Evolutionary conservation across 2,797 vertebrate genomes (phyloP), one percentile per base, ranked within the genome.

Genomic region (Amblyopsis hoosieri): DNA sequence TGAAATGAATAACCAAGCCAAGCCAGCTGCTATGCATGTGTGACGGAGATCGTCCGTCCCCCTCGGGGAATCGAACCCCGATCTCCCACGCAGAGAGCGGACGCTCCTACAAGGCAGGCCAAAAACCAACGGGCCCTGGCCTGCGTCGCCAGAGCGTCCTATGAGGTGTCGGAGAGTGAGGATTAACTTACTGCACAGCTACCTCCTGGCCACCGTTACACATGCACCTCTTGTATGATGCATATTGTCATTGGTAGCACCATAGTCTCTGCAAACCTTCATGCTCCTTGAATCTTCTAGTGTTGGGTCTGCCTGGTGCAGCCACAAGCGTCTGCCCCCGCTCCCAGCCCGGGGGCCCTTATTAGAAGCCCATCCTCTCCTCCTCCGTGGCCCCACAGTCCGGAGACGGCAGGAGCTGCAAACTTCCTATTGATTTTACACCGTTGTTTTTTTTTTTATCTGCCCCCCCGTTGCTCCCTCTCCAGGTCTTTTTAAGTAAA

Each of bases 341-440:
- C 74, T 58, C 63, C 71, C 33, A 42, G 83, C 80, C 79, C 80
- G 69, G 70, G 23, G 60, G 49, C 73, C 64, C 75, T 82, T 74
- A 82, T 89, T 84, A 78, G 62, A 54, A 69, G 58, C 53, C 0
- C 0, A 14, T 59, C 52, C 42, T 52, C 47, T 12, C 46, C 75
- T 84, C 76, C 71, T 62, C 57, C 49, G 37, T 42, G 70, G 65
- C 70, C 23, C 17, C 53, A 66, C 72, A 70, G 72, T 72, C 69
- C 72, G 75, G 74, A 83, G 82, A 73, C 85, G 86, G 78, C 75
- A 83, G 67, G 76, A 83, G 79, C 85, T 80, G 76, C 77, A 83
- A 85, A 90, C 81, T 83, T 76, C 59, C 75, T 91, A 94, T 93
- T 84, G 93, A 94, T 94, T 93, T 92, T 92, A 68, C 72, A 62